Evolutionary conservation across 2,797 vertebrate genomes (phyloP).

Genomic region (Glyptemys insculpta): DNA sequence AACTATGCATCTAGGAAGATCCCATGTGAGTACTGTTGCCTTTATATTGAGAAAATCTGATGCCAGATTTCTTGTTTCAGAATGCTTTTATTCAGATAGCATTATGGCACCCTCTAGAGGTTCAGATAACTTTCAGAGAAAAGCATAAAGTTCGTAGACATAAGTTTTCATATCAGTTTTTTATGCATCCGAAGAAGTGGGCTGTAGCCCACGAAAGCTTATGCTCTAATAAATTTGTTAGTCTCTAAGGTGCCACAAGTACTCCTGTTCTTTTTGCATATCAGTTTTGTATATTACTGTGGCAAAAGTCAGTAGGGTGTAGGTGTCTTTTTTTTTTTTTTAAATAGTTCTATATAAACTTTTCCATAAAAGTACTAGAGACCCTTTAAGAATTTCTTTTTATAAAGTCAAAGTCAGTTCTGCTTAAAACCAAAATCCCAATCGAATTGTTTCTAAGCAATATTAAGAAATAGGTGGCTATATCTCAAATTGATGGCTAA

Average conservation of each 20-base stretch:
- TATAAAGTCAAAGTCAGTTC: not conserved
- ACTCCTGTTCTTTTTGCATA: no score
- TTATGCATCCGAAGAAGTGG: no score
- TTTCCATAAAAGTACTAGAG: not conserved
- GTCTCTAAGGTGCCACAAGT: no score
- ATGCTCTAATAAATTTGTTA: no score
- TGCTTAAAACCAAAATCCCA: not conserved
- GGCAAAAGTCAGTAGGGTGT: not conserved
- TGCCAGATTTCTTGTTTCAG: not conserved
- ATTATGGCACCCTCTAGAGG: constrained; percentile 67
- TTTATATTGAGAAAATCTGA: not conserved
- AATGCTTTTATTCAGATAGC: not conserved
- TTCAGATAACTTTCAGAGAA: not conserved
- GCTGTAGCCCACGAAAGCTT: no score
- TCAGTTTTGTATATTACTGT: not conserved
- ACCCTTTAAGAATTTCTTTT: not conserved
- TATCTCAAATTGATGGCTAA: not conserved
- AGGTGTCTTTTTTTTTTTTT: not conserved
- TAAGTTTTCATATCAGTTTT: not conserved
- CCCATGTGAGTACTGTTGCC: rapidly evolving
- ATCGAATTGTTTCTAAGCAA: not conserved
- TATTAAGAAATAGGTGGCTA: rapidly evolving
- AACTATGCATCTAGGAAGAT: not conserved
- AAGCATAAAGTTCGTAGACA: not conserved
- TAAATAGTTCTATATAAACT: not conserved